These are phyloP conservation scores for Lonchura striata DNA, from an alignment of 2,113 vertebrate species.

Conservation along the genomic window DNA sequence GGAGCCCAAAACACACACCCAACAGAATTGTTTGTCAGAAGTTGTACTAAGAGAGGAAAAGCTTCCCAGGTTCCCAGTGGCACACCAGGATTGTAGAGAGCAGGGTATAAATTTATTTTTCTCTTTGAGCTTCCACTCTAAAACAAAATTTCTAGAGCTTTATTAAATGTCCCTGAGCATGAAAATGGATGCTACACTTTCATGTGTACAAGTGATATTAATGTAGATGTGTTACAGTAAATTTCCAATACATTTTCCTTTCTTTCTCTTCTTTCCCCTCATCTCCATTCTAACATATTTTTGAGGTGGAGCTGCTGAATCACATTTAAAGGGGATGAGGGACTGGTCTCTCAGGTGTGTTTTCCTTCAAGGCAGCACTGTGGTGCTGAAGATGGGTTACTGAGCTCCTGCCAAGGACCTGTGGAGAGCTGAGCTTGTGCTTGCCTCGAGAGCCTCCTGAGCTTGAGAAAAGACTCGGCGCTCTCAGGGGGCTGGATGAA, in stretches of 20 bases:
- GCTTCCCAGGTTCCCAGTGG: background rate
- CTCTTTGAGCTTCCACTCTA: background rate
- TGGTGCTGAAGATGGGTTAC: background rate
- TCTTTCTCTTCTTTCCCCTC: background rate
- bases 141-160: background rate
- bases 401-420: background rate
- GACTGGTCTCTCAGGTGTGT: background rate
- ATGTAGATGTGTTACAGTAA: background rate
- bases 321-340: background rate
- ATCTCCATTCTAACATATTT: background rate
- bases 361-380: background rate
- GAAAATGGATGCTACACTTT: background rate
- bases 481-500: background rate
- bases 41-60: background rate
- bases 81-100: background rate
- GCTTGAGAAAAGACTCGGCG: accelerated
- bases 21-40: background rate
- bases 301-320: background rate
- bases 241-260: background rate
- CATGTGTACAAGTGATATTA: background rate
- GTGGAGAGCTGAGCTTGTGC: background rate
- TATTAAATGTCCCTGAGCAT: background rate
- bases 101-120: background rate
- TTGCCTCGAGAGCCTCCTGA: accelerated
- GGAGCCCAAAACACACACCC: background rate